These are phyloP conservation scores for Prionace glauca DNA, from an alignment of 2,797 vertebrate species.

Conservation along the genomic window DNA sequence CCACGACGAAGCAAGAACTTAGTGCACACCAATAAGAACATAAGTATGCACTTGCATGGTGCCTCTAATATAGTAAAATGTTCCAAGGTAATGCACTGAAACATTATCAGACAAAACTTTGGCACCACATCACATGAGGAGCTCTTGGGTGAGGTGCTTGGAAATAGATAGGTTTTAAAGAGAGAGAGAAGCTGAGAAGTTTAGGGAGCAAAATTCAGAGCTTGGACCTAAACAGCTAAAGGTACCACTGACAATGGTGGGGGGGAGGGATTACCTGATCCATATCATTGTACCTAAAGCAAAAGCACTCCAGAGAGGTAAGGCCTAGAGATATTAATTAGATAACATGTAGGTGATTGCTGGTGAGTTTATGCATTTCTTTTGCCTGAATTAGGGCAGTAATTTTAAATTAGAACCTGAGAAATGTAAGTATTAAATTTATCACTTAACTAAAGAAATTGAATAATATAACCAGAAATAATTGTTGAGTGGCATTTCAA, in stretches of 20 bases:
- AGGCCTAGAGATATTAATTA: too few relatives aligned
- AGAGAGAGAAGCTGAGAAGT: not conserved
- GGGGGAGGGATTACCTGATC: not conserved
- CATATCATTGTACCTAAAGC: not conserved
- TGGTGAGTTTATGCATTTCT: too few relatives aligned
- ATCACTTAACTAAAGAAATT: too few relatives aligned
- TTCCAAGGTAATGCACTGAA: not conserved
- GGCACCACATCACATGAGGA: not conserved
- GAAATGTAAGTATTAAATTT: too few relatives aligned
- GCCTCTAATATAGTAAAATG: not conserved
- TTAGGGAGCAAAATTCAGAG: not conserved
- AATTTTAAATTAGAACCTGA: too few relatives aligned
- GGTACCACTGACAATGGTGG: too few relatives aligned
- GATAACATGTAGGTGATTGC: too few relatives aligned
- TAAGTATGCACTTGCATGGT: not conserved
- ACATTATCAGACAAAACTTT: not conserved
- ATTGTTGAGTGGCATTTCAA: too few relatives aligned
- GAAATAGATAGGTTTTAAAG: not conserved
- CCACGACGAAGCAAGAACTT: not conserved
- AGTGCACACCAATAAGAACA: not conserved
- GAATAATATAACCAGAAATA: too few relatives aligned
- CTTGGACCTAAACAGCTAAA: not conserved
- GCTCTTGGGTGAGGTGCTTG: not conserved
- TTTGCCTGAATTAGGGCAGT: too few relatives aligned
- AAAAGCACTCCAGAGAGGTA: not conserved